Evolutionary conservation across 2,113 vertebrate genomes (phyloP), one percentile per base, ranked within the genome.

Genomic region (Pollachius pollachius): DNA sequence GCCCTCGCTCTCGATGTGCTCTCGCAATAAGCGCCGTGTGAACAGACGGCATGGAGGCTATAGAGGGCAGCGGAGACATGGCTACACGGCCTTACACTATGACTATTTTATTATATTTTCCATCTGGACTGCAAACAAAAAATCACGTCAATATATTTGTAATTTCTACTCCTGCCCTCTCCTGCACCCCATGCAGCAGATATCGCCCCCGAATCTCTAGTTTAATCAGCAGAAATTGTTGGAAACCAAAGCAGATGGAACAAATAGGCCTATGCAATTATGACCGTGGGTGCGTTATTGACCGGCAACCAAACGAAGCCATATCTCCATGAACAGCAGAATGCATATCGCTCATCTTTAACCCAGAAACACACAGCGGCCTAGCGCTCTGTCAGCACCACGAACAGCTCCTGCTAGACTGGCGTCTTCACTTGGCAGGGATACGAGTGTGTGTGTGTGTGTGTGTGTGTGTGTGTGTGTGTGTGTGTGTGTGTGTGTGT

Each of bases 141-240:
- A 54, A 65, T 52, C 21, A 8, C 15, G 52, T 52, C 59, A 61
- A 65, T 2, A 66, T 57, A 5, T 18, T 75, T 75, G 68, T 69
- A 70, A 78, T 73, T 58, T 13, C 19, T 54, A 15, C 9, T n/a
- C 68, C 71, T 60, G 34, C 15, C 15, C n/a, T 18, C 56, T 66
- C 70, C 30, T 17, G 25, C 15, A 62, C 19, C 13, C 9, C 54
- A 17, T 48, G 41, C 5, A 9, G 41, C 1, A 48, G 61, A 59
- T 34, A 72, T 15, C 18, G 62, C 69, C 72, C 72, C 72, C 25
- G 64, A 73, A 83, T 62, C 78, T 34, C 69, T 67, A 58, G 75
- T 79, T 84, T 84, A 87, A 88, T 89, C 84, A 83, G 23, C 72
- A 78, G 78, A 84, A 79, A 64, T 83, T 86, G 72, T 83, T 78